These are phyloP conservation scores for Protophormia terraenovae DNA, from an alignment of 2,888 invertebrate species.

Conservation along the genomic window DNA sequence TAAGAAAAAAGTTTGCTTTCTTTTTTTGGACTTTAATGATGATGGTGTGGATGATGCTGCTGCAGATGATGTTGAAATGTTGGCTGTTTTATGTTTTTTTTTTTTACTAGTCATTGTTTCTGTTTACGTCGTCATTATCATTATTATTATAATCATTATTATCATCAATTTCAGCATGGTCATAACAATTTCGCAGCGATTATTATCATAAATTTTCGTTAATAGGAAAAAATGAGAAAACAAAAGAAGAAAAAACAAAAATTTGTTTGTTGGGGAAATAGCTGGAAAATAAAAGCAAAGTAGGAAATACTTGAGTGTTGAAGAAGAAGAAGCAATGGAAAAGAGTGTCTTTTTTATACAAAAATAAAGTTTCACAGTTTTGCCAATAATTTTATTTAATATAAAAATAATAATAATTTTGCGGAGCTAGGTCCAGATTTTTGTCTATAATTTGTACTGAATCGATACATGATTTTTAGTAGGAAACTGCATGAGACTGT, in stretches of 20 bases:
- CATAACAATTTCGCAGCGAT: conserved; percentile 73
- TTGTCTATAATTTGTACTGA: no score
- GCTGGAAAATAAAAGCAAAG: background rate
- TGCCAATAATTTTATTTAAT: no score
- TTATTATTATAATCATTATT: conserved; percentile 54
- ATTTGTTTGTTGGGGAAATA: background rate
- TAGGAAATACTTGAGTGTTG: no score
- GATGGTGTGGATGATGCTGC: background rate
- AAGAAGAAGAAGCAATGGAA: background rate
- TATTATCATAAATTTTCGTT: conserved; percentile 78
- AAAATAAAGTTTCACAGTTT: no score
- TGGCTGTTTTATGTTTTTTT: background rate
- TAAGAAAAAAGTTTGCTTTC: conserved; percentile 11
- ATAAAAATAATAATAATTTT: no score
- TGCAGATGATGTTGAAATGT: background rate
- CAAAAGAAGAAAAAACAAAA: no score
- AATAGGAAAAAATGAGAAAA: conserved; percentile 31
- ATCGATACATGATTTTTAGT: no score
- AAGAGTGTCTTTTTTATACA: background rate
- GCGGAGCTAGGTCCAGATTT: no score
- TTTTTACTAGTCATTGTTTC: conserved; percentile 30
- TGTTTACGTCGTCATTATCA: conserved; percentile 54
- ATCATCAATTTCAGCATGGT: conserved; percentile 61
- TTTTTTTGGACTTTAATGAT: background rate
- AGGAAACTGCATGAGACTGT: no score